These are phyloP conservation scores for Adelges cooleyi DNA, from an alignment of 1,140 invertebrate species.

Conservation along the genomic window DNA sequence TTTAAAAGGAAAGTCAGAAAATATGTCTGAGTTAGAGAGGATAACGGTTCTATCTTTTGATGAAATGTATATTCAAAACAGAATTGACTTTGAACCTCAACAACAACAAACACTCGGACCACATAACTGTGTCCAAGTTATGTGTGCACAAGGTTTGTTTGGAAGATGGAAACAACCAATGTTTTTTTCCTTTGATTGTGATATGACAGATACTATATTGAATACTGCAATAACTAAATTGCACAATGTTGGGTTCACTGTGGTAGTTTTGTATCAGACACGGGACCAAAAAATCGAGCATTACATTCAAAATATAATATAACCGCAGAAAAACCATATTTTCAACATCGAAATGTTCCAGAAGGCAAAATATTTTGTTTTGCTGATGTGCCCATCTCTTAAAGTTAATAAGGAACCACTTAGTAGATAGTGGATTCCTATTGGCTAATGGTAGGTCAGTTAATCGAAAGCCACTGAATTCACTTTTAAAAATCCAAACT, in stretches of 20 bases:
- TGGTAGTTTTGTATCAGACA: not conserved
- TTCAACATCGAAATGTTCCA: not conserved
- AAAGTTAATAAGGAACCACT: not conserved
- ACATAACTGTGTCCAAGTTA: not conserved
- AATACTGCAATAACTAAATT: not conserved
- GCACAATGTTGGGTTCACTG: not conserved
- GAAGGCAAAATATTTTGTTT: not conserved
- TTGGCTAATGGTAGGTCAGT: not conserved
- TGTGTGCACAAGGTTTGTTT: not conserved
- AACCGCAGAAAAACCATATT: not conserved
- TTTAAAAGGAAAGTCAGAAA: not conserved
- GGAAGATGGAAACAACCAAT: not conserved
- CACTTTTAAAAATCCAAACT: not conserved
- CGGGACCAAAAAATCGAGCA: not conserved
- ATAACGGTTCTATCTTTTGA: not conserved
- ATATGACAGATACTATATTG: not conserved
- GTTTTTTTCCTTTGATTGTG: not conserved
- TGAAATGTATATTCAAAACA: not conserved
- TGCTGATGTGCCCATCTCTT: not conserved
- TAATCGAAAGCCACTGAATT: not conserved
- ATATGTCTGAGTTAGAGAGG: not conserved
- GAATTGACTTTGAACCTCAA: not conserved
- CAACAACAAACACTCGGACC: not conserved
- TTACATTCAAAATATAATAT: not conserved
- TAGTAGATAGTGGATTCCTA: not conserved